These are phyloP conservation scores for Anguilla megastoma DNA, from an alignment of 2,797 vertebrate genomes.

Conservation along the genomic window DNA sequence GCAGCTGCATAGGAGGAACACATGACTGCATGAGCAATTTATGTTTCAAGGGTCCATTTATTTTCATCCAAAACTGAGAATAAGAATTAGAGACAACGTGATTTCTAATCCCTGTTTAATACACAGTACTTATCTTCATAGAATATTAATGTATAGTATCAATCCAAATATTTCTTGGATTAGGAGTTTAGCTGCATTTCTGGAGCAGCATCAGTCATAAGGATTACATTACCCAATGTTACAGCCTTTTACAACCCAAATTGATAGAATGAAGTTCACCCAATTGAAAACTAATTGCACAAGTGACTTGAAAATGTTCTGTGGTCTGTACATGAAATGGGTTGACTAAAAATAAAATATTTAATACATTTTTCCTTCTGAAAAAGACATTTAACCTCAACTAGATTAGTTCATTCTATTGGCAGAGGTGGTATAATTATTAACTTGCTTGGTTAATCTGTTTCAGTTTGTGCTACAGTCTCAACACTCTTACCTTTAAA, in stretches of 20 bases:
- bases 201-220: not conserved
- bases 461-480: no score
- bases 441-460: not conserved
- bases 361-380: not conserved
- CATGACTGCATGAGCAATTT: not conserved
- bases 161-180: no score
- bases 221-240: not conserved
- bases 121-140: not conserved
- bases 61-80: not conserved
- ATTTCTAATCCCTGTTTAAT: not conserved
- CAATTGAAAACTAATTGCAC: not conserved
- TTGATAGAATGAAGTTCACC: not conserved
- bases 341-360: not conserved
- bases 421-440: not conserved
- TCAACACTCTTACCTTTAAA: not conserved
- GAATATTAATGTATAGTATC: not conserved
- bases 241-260: not conserved
- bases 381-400: not conserved
- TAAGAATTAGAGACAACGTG: not conserved
- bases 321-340: not conserved
- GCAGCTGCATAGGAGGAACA: not conserved
- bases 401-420: not conserved
- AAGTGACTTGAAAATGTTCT: not conserved
- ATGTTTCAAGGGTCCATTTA: not conserved
- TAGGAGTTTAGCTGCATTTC: no score